Base-by-base conservation (phyloP, 2,113 vertebrate genomes). In the Clarias batrachus region DNA sequence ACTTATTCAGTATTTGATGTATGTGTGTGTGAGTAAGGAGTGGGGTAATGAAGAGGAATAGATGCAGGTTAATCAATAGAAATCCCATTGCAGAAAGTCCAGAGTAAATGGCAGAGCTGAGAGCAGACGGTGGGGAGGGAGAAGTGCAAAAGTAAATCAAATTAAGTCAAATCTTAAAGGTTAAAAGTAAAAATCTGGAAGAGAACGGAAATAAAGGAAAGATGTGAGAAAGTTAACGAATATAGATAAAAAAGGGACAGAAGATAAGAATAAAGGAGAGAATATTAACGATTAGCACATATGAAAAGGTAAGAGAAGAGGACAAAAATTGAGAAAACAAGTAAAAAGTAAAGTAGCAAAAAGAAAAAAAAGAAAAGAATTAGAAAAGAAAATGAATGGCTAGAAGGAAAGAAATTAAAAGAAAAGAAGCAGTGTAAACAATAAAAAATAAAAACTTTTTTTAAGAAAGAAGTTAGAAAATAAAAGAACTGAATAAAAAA, bases 1-100 rank as follows among this genome's bases (percentile, higher is more conserved):
- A 76, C 83, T 62, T 84, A 66, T 84, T 48, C 76, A 66, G 37
- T 27, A 33, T 13, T 65, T 63, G 17, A 17, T 82, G 14, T 65
- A 7, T 52, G 60, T 66, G 23, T 48, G 71, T 12, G 37, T 48
- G 71, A 6, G 37, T 33, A 30, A 12, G n/a, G n/a, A 13, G 30
- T 9, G 71, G 3, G 3, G 56, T 60, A 33, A 80, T 80, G 78
- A 80, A 59, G n/a, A 59, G 33, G 13, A 17, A 52, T 33, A 81
- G 56, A 81, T 19, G 57, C 56, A 81, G 41, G 74, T 63, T 81
- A 62, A 81, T 81, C 80, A 65, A 52, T 82, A 66, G 62, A 82
- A 82, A 66, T 66, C 74, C 30, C 74, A 78, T 78, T 57, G 25
- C 52, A 54, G 21, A 52, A 13, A 52, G 41, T n/a, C 41, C 41